Conservation (phyloP, 2,113 vertebrate species). For the Ameiurus melas region DNA sequence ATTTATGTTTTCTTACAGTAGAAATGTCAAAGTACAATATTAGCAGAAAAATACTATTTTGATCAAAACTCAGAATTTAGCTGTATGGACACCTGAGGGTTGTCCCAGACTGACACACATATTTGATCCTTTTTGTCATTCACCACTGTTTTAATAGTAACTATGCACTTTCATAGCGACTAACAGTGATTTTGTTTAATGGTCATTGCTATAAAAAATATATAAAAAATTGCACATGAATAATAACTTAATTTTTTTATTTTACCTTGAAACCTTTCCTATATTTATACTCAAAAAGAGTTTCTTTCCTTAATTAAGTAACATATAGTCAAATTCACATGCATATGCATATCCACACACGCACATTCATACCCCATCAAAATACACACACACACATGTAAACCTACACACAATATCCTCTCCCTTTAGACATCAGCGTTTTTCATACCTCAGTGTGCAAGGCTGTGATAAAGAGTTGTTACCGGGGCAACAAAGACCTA, state of each 20-base stretch:
- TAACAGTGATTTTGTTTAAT: not conserved
- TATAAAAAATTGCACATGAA: not conserved
- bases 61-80: not conserved
- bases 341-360: not conserved
- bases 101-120: not conserved
- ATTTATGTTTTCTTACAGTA: not conserved
- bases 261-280: not conserved
- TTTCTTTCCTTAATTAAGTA: conserved; percentile 2
- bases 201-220: not conserved
- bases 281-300: not conserved
- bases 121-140: not conserved
- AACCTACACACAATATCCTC: conserved; percentile 26
- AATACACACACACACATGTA: not conserved
- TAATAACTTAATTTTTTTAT: not conserved
- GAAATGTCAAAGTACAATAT: not conserved
- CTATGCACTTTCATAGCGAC: not conserved
- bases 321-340: not conserved
- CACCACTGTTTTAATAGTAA: not conserved
- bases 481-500: conserved; percentile 57
- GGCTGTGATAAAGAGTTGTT: conserved; percentile 58
- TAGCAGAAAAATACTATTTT: not conserved
- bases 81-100: not conserved
- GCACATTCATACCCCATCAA: not conserved
- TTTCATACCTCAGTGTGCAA: conserved; percentile 55
- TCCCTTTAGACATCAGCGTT: conserved; percentile 48